Conservation (phyloP, 2,113 vertebrate genomes). For the Zosterops japonicus region DNA sequence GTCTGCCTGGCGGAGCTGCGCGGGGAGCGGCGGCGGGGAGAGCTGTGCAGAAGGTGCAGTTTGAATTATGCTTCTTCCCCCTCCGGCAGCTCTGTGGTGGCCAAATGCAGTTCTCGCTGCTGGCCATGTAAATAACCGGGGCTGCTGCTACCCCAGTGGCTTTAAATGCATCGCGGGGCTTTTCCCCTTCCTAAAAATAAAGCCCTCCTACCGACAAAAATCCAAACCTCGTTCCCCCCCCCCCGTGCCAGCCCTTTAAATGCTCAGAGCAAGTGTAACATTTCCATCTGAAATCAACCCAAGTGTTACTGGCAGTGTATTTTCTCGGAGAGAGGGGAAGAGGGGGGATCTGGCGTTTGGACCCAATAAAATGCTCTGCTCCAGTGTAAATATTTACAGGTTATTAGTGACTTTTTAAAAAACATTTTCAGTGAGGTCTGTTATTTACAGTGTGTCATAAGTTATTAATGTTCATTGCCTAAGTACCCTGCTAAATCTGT, state of each 20-base stretch:
- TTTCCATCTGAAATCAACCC: slow-evolving; percentile 63
- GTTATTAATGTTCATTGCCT: slow-evolving; percentile 76
- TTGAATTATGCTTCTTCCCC: slow-evolving; percentile 75
- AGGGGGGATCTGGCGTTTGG: slow-evolving; percentile 54
- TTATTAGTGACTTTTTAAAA: slow-evolving; percentile 76
- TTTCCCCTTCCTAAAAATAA: neutral
- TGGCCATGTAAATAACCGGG: slow-evolving; percentile 67
- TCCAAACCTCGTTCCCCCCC: neutral
- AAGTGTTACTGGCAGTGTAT: slow-evolving; percentile 60
- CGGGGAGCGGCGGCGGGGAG: slow-evolving; percentile 65
- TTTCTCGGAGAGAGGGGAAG: slow-evolving; percentile 3
- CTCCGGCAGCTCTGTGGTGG: slow-evolving; percentile 70
- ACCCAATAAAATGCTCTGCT: slow-evolving; percentile 65
- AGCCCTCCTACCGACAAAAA: neutral
- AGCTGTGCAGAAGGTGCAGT: slow-evolving; percentile 78
- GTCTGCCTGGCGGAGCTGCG: slow-evolving; percentile 68
- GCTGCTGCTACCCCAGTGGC: slow-evolving; percentile 40
- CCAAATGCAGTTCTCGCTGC: slow-evolving; percentile 67
- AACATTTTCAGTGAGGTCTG: slow-evolving; percentile 73
- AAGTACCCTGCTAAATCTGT: slow-evolving; percentile 73
- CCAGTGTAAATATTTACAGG: slow-evolving; percentile 79
- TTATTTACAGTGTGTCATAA: slow-evolving; percentile 78
- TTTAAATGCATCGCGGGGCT: slow-evolving; percentile 27
- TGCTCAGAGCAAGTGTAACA: slow-evolving; percentile 51
- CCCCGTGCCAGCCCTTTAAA: slow-evolving; percentile 46